These are phyloP conservation scores for Enteromius fasciolatus DNA, from an alignment of 2,797 vertebrate species.

Conservation along the genomic window DNA sequence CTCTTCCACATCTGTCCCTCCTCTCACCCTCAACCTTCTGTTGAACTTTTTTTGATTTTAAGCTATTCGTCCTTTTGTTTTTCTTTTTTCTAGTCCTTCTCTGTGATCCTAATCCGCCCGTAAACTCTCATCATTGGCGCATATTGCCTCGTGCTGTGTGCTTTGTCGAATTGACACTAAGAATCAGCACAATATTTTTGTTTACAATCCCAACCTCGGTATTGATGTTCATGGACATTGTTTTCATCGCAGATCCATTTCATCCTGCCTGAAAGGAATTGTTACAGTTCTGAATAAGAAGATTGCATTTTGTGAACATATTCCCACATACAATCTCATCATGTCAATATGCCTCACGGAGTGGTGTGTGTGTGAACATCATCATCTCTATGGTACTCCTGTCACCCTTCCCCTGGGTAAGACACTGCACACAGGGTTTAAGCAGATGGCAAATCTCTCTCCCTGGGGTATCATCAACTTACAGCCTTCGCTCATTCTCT, in stretches of 20 bases:
- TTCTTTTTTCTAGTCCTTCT: constrained; percentile 73
- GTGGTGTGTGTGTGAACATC: not conserved
- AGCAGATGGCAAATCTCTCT: constrained; percentile 80
- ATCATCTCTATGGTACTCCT: constrained; percentile 45
- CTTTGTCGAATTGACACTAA: constrained; percentile 16
- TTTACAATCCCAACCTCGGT: constrained; percentile 40
- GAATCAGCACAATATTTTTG: constrained; percentile 11
- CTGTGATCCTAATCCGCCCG: constrained; percentile 70
- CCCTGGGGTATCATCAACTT: constrained; percentile 71
- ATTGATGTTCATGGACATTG: constrained; percentile 48
- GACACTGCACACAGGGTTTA: constrained; percentile 69
- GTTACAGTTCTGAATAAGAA: constrained; percentile 52
- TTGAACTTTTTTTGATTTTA: not conserved
- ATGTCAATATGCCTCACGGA: constrained; percentile 39
- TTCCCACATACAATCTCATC: constrained; percentile 49
- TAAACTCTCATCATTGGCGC: constrained; percentile 40
- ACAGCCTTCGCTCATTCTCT: constrained; percentile 51
- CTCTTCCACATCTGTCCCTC: not conserved
- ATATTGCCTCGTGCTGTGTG: constrained; percentile 17
- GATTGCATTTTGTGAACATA: constrained; percentile 51
- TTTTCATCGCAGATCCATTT: constrained; percentile 47
- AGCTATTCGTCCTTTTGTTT: constrained; percentile 49
- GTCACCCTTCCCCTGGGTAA: constrained; percentile 56
- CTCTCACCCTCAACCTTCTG: constrained; percentile 1
- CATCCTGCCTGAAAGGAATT: constrained; percentile 44